These are phyloP conservation scores for Drymonia ruficornis DNA, from an alignment of 2,888 invertebrate genomes.

Conservation along the genomic window DNA sequence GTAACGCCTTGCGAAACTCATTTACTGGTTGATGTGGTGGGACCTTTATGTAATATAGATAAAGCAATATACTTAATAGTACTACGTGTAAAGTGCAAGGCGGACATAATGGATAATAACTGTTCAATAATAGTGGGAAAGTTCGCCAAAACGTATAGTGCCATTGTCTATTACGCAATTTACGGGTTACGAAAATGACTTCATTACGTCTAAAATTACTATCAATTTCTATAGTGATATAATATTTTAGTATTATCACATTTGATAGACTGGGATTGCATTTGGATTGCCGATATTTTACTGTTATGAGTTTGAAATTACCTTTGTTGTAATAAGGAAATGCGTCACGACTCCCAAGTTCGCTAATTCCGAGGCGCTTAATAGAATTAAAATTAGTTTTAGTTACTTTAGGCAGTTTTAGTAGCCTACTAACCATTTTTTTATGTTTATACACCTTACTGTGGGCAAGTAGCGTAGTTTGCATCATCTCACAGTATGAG, in stretches of 20 bases:
- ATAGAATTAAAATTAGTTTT: too few species aligned
- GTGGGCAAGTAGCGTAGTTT: constrained; percentile 20
- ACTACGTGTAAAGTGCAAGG: neutral
- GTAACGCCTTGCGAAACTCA: constrained; percentile 57
- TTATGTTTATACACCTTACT: constrained; percentile 9
- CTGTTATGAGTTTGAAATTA: too few species aligned
- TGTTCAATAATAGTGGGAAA: constrained; percentile 24
- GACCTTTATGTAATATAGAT: constrained; percentile 18
- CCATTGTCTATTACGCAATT: constrained; percentile 17
- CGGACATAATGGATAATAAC: neutral
- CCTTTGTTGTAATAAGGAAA: too few species aligned
- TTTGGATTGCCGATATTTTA: neutral
- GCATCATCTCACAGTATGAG: constrained; percentile 26
- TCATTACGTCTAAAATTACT: neutral
- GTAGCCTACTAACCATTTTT: neutral
- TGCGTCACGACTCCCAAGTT: too few species aligned
- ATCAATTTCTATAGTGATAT: neutral
- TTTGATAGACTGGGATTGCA: neutral
- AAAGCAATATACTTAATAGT: neutral
- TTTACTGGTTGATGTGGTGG: constrained; percentile 53
- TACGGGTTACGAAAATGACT: neutral
- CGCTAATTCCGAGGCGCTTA: too few species aligned
- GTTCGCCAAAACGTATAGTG: constrained; percentile 24
- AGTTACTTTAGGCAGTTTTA: too few species aligned
- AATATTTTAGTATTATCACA: neutral